Evolutionary conservation across 2,888 invertebrate genomes (phyloP).

Genomic region (Uloborus plumipes): DNA sequence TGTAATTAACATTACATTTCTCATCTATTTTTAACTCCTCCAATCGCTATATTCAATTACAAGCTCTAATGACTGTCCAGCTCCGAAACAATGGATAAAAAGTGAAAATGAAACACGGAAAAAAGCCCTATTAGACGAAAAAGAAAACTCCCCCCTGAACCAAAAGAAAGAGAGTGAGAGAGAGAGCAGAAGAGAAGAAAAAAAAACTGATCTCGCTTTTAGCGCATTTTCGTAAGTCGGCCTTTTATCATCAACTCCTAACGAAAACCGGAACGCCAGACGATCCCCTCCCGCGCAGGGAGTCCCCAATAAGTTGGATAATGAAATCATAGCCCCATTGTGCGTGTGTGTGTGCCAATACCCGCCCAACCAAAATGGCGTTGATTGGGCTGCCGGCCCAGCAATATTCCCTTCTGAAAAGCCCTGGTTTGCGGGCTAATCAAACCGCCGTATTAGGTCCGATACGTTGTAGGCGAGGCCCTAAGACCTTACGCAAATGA

Average conservation of each 20-base stretch:
- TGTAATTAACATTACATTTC: no score
- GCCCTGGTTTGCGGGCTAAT: slow-evolving; percentile 43
- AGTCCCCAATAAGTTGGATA: slow-evolving; percentile 45
- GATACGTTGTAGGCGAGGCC: slow-evolving; percentile 13
- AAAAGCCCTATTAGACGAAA: no score
- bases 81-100: no score
- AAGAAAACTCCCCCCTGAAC: no score
- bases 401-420: slow-evolving; percentile 7
- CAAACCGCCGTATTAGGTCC: slow-evolving; percentile 47
- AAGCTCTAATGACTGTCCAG: no score
- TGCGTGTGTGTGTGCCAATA: slow-evolving; percentile 40
- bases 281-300: slow-evolving; percentile 2
- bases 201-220: slow-evolving; percentile 14
- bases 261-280: slow-evolving; percentile 26
- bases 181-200: neutral
- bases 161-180: no score
- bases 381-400: slow-evolving; percentile 47
- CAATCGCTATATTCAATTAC: no score
- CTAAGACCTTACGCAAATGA: slow-evolving; percentile 46
- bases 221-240: slow-evolving; percentile 24
- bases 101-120: no score
- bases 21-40: no score
- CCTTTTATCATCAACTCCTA: slow-evolving; percentile 2
- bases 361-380: slow-evolving; percentile 61
- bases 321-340: slow-evolving; percentile 59